A percentile compares a stretch with the other conserved stretches of the same genome.
Conservation (phyloP, 2,797 vertebrate genomes). For the Oophaga sylvatica region DNA sequence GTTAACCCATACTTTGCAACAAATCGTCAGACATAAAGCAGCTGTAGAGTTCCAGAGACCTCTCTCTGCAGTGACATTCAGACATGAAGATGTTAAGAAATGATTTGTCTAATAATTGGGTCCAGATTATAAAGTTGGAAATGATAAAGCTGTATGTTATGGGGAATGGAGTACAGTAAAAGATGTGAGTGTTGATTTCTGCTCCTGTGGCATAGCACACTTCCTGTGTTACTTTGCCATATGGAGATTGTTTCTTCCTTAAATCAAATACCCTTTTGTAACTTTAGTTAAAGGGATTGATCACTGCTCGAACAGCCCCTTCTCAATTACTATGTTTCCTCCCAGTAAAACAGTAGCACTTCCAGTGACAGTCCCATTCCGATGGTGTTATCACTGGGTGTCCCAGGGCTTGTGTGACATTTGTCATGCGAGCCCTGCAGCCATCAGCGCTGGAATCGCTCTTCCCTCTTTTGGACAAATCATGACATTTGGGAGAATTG, state of each 20-base stretch:
- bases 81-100: background rate
- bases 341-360: too few relatives aligned
- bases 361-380: too few relatives aligned
- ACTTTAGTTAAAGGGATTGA: too few relatives aligned
- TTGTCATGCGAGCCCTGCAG: too few relatives aligned
- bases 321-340: too few relatives aligned
- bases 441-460: too few relatives aligned
- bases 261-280: too few relatives aligned
- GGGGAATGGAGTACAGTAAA: background rate
- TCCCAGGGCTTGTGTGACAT: too few relatives aligned
- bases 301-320: too few relatives aligned
- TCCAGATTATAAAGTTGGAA: background rate
- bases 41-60: constrained; percentile 20
- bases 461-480: too few relatives aligned
- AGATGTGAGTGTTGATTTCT: background rate
- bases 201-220: background rate
- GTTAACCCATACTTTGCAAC: constrained; percentile 66
- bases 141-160: background rate
- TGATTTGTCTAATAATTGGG: background rate
- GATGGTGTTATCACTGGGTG: too few relatives aligned
- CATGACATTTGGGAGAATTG: too few relatives aligned
- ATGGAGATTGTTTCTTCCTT: background rate
- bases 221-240: background rate
- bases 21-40: constrained; percentile 60
- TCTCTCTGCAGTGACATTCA: background rate